A percentile compares a stretch with the other conserved stretches of the same genome.
Evolutionary conservation across 2,113 vertebrate species (phyloP).

Genomic region (Polypterus senegalus): DNA sequence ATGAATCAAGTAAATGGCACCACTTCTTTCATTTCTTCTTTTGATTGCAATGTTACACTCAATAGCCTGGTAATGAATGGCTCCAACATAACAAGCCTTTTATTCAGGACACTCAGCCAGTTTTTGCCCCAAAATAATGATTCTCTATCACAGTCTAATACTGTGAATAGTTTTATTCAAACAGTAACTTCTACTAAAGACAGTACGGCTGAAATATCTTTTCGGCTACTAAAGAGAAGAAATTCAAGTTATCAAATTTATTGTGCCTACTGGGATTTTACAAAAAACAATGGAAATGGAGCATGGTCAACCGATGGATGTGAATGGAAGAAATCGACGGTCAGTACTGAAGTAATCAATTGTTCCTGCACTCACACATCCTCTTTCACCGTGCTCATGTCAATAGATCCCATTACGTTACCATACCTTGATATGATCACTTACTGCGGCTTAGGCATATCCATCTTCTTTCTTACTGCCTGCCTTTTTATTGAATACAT

Average conservation of each 20-base stretch:
- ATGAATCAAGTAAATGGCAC: not conserved
- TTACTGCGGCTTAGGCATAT: constrained; percentile 50
- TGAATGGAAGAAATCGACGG: rapidly evolving
- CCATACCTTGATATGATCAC: constrained; percentile 38
- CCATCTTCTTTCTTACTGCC: constrained; percentile 55
- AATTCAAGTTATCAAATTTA: rapidly evolving
- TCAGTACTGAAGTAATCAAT: rapidly evolving
- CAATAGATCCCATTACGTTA: constrained; percentile 10
- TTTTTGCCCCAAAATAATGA: constrained; percentile 31
- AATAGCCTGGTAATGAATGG: constrained; percentile 9
- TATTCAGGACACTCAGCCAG: constrained; percentile 38
- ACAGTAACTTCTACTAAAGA: constrained; percentile 33
- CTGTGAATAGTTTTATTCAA: constrained; percentile 45
- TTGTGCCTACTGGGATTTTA: constrained; percentile 67
- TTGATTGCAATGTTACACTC: constrained; percentile 23
- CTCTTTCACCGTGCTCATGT: constrained; percentile 74
- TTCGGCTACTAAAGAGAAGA: constrained; percentile 8
- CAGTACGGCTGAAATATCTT: constrained; percentile 42
- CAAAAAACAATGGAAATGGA: rapidly evolving
- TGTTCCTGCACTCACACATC: constrained; percentile 69
- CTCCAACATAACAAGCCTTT: constrained; percentile 39
- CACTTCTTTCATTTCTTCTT: not conserved
- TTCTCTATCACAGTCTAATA: rapidly evolving
- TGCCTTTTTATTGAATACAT: constrained; percentile 58
- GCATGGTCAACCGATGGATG: constrained; percentile 16